These are phyloP conservation scores for Melinopterus prodromus DNA, from an alignment of 2,888 invertebrate genomes.

Conservation along the genomic window DNA sequence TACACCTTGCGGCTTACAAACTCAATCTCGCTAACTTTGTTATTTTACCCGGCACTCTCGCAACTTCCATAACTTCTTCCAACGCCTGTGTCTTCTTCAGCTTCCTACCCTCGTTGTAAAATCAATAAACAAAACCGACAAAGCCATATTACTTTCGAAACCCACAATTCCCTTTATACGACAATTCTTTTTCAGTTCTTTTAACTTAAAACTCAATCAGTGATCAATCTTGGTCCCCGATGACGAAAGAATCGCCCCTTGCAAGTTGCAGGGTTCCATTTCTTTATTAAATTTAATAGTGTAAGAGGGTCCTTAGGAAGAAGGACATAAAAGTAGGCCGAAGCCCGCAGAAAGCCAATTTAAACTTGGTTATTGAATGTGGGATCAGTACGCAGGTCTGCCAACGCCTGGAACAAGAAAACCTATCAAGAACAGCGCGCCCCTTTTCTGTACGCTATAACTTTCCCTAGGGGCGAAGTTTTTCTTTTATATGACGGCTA, in stretches of 20 bases:
- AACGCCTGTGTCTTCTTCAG: neutral
- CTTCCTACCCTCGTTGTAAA: neutral
- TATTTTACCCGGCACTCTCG: neutral
- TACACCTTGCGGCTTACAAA: neutral
- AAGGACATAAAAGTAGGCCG: neutral
- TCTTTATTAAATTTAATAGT: slow-evolving; percentile 4
- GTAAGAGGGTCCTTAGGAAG: neutral
- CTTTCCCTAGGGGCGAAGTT: neutral
- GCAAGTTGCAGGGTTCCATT: neutral
- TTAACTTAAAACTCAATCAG: neutral
- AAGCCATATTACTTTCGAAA: no score
- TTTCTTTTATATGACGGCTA: neutral
- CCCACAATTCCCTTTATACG: no score
- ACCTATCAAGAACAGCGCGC: neutral
- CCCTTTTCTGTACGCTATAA: neutral
- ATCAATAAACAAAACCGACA: neutral
- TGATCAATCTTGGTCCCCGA: neutral
- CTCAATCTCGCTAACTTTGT: neutral
- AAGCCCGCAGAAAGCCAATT: neutral
- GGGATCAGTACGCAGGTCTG: neutral
- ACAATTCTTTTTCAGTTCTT: neutral
- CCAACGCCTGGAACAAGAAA: slow-evolving; percentile 4
- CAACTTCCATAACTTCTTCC: neutral
- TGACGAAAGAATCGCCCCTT: neutral
- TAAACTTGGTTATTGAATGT: neutral